Conservation (phyloP, 2,797 vertebrate genomes). For the Sebastes nivosus region DNA sequence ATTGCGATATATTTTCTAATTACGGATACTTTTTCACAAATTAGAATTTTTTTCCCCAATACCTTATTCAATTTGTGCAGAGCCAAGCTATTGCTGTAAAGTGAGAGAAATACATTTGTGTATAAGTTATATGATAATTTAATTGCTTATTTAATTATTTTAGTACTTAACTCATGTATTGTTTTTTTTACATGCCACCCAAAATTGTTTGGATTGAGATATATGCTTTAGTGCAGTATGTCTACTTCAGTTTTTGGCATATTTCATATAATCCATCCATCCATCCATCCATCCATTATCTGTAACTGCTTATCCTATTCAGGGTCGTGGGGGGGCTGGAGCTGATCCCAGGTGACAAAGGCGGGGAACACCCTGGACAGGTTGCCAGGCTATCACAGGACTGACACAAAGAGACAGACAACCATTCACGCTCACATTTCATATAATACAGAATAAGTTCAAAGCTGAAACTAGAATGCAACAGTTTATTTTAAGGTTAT, state of each 20-base stretch:
- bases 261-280: not conserved
- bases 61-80: not conserved
- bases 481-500: no score
- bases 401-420: no score
- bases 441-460: no score
- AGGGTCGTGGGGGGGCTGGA: no score
- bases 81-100: not conserved
- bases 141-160: not conserved
- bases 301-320: no score
- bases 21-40: not conserved
- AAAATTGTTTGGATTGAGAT: not conserved
- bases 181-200: not conserved
- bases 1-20: not conserved
- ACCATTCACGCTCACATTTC: no score
- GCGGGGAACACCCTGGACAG: no score
- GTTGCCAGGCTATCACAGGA: no score
- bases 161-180: not conserved
- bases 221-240: not conserved
- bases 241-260: not conserved
- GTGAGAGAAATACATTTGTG: not conserved
- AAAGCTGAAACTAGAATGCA: no score
- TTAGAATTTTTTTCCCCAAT: not conserved
- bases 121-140: not conserved
- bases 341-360: no score
- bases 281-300: no score